phyloP scores from a whole-genome alignment of 2,888 invertebrate species.

The Nematopogon swammerdamellus region DNA sequence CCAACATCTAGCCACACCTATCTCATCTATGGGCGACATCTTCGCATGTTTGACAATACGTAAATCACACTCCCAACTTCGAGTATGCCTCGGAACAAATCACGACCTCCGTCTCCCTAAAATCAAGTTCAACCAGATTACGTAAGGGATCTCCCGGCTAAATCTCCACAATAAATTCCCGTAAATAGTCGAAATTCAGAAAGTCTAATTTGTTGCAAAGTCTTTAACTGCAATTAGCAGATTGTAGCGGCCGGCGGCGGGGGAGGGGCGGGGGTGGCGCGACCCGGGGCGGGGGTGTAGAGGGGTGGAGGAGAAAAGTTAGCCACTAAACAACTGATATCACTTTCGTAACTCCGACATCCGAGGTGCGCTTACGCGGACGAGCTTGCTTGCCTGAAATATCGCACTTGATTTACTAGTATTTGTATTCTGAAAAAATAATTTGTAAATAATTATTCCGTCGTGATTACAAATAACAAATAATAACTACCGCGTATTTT shows the following conservation, averaged over 20 bases:
- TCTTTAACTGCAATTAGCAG: neutral
- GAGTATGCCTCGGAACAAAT: no score
- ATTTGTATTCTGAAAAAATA: no score
- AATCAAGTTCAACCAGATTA: neutral
- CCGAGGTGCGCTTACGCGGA: neutral
- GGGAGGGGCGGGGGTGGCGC: neutral
- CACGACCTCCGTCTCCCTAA: neutral
- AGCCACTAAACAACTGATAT: neutral
- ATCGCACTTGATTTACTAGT: no score
- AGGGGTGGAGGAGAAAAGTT: neutral
- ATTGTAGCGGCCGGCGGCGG: neutral
- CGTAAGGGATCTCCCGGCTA: neutral
- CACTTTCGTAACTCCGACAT: neutral
- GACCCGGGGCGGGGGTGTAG: neutral
- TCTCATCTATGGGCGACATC: no score
- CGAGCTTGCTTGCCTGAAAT: no score
- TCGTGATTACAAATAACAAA: no score
- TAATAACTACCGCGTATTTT: no score
- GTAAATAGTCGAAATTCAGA: neutral
- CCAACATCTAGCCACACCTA: no score
- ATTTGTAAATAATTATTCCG: no score
- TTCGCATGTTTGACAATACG: no score
- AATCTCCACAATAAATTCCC: neutral
- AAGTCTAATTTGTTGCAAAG: neutral
- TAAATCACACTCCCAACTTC: no score